Base-by-base conservation (phyloP, 2,113 vertebrate species). In the Elephas maximus region DNA sequence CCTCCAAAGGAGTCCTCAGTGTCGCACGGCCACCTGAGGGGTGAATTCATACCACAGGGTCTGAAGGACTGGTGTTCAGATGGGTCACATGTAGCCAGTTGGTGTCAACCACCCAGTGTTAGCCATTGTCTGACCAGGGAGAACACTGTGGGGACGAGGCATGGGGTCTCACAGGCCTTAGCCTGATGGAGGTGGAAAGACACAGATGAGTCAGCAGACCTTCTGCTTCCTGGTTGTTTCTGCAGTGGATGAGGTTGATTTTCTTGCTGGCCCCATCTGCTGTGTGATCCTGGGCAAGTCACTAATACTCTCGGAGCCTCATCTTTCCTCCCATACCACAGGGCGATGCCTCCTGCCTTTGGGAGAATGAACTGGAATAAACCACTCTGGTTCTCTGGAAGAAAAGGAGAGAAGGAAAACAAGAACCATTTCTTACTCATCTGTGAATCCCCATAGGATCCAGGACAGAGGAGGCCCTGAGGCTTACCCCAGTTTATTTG, bases 371-470 rank as follows among this genome's bases (percentile, higher is more conserved):
- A 28, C 51, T 37, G 62, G 77, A 37, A 37, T 41, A 60, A 84
- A 18, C 74, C 48, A 26, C 6, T 63, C 45, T 62, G 63, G 18
- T 11, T 78, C 24, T 62, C 63, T 60, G 57, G 67, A 69, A 84
- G 76, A 30, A 69, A 91, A 73, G 15, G 51, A 78, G 23, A 67
- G 48, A 53, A 6, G 12, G 30, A 76, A 20, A 24, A 11, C 8
- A 4, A 1, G 6, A 41, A 14, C 9, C 7, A 26, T 33, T 57
- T 41, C 15, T 3, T 8, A 0, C 8, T 60, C 6, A 0, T 77
- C n/a, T 85, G 65, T 9, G 24, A 21, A 2, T 51, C 73, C 26
- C 57, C 2, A 4, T 4, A 57, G 71, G 4, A 67, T n/a, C 14
- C 65, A 8, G 28, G 1, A 8, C 30, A 10, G 45, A 33, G 44